Conservation (phyloP, 1,140 invertebrate species). For the Anagrus nilaparvatae region DNA sequence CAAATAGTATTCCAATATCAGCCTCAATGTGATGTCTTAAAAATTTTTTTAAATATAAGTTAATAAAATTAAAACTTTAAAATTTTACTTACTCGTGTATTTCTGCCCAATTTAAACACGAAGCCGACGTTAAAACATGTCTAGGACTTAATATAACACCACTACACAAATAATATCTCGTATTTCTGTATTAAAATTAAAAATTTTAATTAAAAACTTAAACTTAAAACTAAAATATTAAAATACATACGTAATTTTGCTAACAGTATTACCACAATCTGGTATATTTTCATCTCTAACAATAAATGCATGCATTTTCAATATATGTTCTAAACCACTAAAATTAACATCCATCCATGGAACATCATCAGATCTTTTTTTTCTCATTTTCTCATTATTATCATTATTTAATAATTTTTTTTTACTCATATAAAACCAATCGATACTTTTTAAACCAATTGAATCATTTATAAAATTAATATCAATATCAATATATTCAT, state of each 20-base stretch:
- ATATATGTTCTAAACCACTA: slow-evolving; percentile 7
- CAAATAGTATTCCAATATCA: slow-evolving; percentile 17
- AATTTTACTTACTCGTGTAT: slow-evolving; percentile 19
- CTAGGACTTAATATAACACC: slow-evolving; percentile 15
- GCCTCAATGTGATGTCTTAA: slow-evolving; percentile 18
- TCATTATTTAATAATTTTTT: no score
- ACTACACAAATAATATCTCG: slow-evolving; percentile 22
- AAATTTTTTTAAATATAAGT: background rate
- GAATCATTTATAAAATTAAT: no score
- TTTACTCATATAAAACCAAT: no score
- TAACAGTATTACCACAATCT: slow-evolving; percentile 12
- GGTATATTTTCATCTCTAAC: slow-evolving; percentile 20
- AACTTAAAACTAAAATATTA: no score
- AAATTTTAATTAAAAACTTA: no score
- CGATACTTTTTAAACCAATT: no score
- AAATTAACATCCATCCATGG: slow-evolving; percentile 17
- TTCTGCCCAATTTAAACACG: slow-evolving; percentile 20
- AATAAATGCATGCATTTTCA: slow-evolving; percentile 22
- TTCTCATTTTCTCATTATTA: no score
- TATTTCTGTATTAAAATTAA: slow-evolving; percentile 19
- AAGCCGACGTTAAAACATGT: slow-evolving; percentile 19
- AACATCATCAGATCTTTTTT: background rate
- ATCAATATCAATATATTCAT: no score
- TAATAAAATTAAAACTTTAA: slow-evolving; percentile 2
- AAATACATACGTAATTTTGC: slow-evolving; percentile 19